Percentiles rank a stretch among this genome's conserved stretches.
These are phyloP conservation scores for Drosophila pseudotakahashii DNA, from an alignment of 2,888 invertebrate genomes.

Conservation along the genomic window DNA sequence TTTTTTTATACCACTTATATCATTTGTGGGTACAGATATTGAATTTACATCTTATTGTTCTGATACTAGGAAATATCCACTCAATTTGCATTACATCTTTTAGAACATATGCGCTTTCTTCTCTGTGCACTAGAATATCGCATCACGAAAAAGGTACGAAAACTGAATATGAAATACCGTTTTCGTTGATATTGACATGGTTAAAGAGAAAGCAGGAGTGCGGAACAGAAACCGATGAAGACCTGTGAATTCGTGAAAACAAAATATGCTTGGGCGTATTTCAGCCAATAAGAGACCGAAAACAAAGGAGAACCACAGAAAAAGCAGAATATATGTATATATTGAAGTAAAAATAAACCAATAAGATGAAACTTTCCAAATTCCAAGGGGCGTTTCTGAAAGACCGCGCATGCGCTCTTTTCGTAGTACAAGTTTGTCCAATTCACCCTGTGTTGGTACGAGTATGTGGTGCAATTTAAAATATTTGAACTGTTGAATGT, in stretches of 20 bases:
- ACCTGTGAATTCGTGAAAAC: background rate
- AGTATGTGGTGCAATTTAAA: background rate
- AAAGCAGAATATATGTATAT: background rate
- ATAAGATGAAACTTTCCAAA: background rate
- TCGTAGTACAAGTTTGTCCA: background rate
- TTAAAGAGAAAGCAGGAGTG: background rate
- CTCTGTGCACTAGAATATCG: conserved; percentile 9
- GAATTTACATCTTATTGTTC: background rate
- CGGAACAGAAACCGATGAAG: background rate
- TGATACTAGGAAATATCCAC: background rate
- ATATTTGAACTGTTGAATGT: conserved; percentile 6
- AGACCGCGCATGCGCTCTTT: background rate
- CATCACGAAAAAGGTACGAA: conserved; percentile 53
- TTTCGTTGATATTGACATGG: conserved; percentile 18
- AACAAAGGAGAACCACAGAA: conserved; percentile 2
- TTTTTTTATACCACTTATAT: background rate
- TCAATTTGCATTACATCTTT: background rate
- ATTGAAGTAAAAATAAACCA: background rate
- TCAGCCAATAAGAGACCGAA: conserved; percentile 2
- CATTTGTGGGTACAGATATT: background rate
- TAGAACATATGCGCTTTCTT: background rate
- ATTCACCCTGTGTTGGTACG: background rate
- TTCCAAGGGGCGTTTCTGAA: background rate
- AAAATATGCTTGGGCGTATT: background rate
- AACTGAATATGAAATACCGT: conserved; percentile 54